Base-by-base conservation (phyloP, 92 coral and sea anemone species). In the Hydrozoanthus gracilis region DNA sequence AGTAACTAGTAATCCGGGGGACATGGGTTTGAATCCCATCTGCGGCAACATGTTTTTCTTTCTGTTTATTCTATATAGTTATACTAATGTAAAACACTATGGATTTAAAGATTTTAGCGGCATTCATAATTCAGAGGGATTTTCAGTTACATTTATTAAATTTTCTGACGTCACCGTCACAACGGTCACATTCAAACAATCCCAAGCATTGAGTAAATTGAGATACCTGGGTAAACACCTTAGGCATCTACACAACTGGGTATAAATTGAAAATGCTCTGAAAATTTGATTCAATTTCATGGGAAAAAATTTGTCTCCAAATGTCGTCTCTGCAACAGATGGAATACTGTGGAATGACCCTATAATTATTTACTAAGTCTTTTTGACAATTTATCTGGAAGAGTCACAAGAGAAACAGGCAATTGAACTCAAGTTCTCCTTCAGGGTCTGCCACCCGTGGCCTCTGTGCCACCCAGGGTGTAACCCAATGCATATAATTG, bases 241-340 rank as follows among this genome's bases (percentile, higher is more conserved):
- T 67, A 67, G 73, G 44, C 39, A 67, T n/a, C 73, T 67, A 67
- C 44, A 67, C 44, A 67, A 67, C 46, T 5, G 44, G 73, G 44
- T 16, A 67, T 67, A 67, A 67, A 67, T 67, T 67, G 73, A 67
- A 67, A 46, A 67, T n/a, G 45, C 73, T 67, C 73, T 67, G 73
- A 67, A 67, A 67, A 67, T 67, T n/a, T 67, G 45, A 67, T 67
- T 14, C 72, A 39, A 67, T 8, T 67, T 67, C 17, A 67, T 67
- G 72, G 72, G 4, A 67, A 8, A 67, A 67, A 67, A 67, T 18
- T 45, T 16, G 73, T 67, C 73, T 67, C 44, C 73, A 67, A 67
- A n/a, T 67, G 44, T 67, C 8, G 44, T 67, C 73, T 67, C 71
- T 15, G 8, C 20, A 66, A 18, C 39, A 4, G 20, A n/a, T 8